A percentile compares a stretch with the other conserved stretches of the same genome.
phyloP scores from a whole-genome alignment of 2,797 vertebrate species.

The Crocodylus rhombifer region DNA sequence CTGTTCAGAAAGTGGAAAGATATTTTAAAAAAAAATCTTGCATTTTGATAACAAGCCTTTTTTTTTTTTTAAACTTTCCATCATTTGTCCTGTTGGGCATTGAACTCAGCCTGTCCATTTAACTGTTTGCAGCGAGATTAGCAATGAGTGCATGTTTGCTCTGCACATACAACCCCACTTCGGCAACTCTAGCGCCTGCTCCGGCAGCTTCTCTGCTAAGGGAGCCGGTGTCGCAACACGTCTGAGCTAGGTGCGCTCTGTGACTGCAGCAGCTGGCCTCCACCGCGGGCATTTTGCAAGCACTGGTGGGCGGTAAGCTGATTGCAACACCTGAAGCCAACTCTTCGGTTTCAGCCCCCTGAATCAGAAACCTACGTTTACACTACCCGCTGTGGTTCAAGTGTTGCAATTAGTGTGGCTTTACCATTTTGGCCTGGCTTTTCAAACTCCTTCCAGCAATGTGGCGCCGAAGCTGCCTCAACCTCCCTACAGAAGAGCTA shows the following conservation, averaged over 20 bases:
- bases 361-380: fast-evolving
- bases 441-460: background rate
- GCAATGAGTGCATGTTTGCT: background rate
- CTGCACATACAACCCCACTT: background rate
- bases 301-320: background rate
- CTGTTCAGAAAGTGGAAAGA: background rate
- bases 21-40: background rate
- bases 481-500: background rate
- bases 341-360: background rate
- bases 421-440: fast-evolving
- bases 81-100: background rate
- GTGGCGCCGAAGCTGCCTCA: background rate
- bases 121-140: background rate
- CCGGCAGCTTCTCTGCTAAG: background rate
- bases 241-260: background rate
- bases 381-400: fast-evolving
- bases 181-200: background rate
- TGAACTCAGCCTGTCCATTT: background rate
- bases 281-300: background rate
- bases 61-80: background rate
- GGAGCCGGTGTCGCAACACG: slow-evolving; percentile 1
- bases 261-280: background rate
- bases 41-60: background rate
- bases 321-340: background rate
- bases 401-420: background rate